phyloP scores from a whole-genome alignment of 2,113 vertebrate species.

The Dipodomys merriami region DNA sequence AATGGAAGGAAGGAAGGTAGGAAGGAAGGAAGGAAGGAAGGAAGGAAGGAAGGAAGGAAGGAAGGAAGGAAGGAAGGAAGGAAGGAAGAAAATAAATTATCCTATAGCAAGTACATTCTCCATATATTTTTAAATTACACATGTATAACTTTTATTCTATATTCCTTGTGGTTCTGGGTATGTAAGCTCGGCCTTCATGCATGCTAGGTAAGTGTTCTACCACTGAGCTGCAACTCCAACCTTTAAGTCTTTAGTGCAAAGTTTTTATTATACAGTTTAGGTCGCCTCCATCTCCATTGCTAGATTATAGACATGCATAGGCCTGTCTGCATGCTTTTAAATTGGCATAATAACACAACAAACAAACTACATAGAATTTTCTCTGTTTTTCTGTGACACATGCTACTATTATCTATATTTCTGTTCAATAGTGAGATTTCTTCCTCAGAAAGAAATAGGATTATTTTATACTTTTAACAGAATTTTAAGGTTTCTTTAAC shows the following conservation, averaged over 20 bases:
- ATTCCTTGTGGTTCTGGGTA: not conserved
- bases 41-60: conserved; percentile 44
- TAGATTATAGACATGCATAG: not conserved
- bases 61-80: not conserved
- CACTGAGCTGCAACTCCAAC: not conserved
- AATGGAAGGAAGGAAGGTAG: not conserved
- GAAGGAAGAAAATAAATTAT: too few species aligned
- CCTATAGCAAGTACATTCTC: not conserved
- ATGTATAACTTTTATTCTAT: not conserved
- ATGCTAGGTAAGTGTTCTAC: not conserved
- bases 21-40: not conserved
- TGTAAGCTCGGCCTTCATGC: not conserved
- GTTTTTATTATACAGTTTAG: not conserved
- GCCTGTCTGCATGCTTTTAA: too few species aligned
- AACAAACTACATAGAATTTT: conserved; percentile 72
- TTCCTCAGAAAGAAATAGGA: conserved; percentile 72
- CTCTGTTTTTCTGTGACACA: conserved; percentile 44
- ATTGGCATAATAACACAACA: conserved; percentile 64
- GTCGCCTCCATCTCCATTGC: not conserved
- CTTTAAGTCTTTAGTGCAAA: not conserved
- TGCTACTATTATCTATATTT: conserved; percentile 65
- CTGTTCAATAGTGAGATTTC: conserved; percentile 69
- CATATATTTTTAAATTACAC: conserved; percentile 49
- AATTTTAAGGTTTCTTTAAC: conserved; percentile 78
- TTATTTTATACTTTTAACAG: conserved; percentile 68